Evolutionary conservation across 37 sponge, comb jelly and placozoan genomes (phyloP).

Genomic region (Hexactinellida sp.): DNA sequence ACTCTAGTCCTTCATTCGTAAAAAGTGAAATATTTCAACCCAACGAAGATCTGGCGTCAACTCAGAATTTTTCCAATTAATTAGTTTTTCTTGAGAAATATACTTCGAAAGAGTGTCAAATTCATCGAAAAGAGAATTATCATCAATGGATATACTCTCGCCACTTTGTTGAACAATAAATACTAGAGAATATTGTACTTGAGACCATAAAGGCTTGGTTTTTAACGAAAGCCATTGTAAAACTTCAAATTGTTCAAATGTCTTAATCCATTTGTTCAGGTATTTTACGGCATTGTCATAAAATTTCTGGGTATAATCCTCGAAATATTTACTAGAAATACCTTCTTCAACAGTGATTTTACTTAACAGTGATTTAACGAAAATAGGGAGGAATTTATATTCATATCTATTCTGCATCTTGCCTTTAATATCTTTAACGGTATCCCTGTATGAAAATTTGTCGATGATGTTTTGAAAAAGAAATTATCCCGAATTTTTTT

Average conservation of each 20-base stretch:
- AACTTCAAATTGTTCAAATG: background rate
- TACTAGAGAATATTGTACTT: background rate
- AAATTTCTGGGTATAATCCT: background rate
- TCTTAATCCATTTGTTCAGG: background rate
- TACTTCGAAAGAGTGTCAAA: background rate
- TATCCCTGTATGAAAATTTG: too few relatives aligned
- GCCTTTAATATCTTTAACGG: background rate
- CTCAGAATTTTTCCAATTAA: background rate
- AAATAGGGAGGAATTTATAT: background rate
- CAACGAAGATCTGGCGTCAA: background rate
- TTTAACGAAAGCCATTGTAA: background rate
- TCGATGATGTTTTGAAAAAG: too few relatives aligned
- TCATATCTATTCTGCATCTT: background rate
- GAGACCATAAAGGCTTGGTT: background rate
- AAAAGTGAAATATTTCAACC: background rate
- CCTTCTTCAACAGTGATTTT: background rate
- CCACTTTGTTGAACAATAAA: background rate
- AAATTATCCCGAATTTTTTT: too few relatives aligned
- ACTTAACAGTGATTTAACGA: background rate
- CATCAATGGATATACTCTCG: background rate
- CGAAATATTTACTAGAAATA: background rate
- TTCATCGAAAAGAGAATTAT: background rate
- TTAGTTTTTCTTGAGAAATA: background rate
- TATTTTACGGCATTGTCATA: background rate
- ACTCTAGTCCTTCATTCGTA: background rate